These are phyloP conservation scores for Dryoscopus gambensis DNA, from an alignment of 2,113 vertebrate genomes.

Conservation along the genomic window DNA sequence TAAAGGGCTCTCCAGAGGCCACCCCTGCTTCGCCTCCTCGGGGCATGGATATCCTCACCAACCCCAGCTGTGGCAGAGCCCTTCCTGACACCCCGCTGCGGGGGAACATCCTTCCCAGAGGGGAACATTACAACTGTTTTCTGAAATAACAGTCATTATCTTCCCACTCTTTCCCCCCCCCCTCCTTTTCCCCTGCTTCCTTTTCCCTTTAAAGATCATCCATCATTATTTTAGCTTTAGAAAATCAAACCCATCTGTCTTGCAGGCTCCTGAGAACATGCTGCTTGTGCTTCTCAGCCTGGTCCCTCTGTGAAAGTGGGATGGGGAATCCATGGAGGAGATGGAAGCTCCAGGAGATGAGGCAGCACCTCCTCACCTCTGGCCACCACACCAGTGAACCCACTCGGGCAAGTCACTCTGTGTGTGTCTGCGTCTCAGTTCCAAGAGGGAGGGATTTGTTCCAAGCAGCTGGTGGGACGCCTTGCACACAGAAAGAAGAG, in stretches of 20 bases:
- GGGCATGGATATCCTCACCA: not conserved
- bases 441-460: not conserved
- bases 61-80: not conserved
- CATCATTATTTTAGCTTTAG: slow-evolving; percentile 46
- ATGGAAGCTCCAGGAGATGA: not conserved
- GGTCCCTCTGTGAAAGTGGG: too few relatives aligned
- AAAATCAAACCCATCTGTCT: slow-evolving; percentile 49
- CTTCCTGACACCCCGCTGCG: rapidly evolving
- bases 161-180: not conserved
- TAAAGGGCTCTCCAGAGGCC: not conserved
- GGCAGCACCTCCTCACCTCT: not conserved
- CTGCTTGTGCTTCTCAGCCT: not conserved
- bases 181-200: not conserved
- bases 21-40: not conserved
- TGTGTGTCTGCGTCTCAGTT: not conserved
- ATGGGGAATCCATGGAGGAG: not conserved
- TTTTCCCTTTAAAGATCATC: slow-evolving; percentile 41
- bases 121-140: not conserved
- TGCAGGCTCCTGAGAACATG: not conserved
- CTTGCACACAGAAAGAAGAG: not conserved
- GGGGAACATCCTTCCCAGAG: not conserved
- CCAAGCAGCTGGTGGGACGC: not conserved
- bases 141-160: slow-evolving; percentile 29
- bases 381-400: rapidly evolving
- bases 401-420: not conserved